Percentiles rank a stretch among this genome's conserved stretches.
phyloP scores from a whole-genome alignment of 2,888 invertebrate genomes.

The Lingula anatina region DNA sequence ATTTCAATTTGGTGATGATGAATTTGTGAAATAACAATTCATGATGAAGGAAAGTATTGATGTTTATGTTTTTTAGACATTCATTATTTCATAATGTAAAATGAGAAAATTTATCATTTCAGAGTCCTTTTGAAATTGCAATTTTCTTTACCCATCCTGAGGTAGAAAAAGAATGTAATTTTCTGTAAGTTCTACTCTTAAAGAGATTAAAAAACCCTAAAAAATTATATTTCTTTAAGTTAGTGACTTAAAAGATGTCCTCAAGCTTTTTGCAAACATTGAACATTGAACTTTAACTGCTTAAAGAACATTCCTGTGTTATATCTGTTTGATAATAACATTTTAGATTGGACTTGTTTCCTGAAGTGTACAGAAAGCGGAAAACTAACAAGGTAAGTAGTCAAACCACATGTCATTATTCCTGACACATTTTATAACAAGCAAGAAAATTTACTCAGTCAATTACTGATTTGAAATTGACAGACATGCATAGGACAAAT shows the following conservation, averaged over 20 bases:
- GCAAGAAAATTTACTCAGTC: no score
- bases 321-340: no score
- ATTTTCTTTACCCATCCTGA: conserved; percentile 56
- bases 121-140: conserved; percentile 45
- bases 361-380: conserved; percentile 34
- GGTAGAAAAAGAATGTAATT: conserved; percentile 61
- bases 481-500: background rate
- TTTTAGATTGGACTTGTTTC: conserved; percentile 53
- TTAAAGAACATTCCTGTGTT: no score
- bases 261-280: no score
- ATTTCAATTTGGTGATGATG: background rate
- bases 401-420: no score
- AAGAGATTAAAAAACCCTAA: background rate
- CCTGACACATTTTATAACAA: no score
- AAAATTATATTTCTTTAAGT: background rate
- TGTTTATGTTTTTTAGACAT: background rate
- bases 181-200: conserved; percentile 49
- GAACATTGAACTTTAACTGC: no score
- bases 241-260: no score
- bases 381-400: conserved; percentile 24
- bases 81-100: background rate
- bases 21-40: background rate
- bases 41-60: background rate
- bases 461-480: background rate
- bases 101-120: conserved; percentile 15